A percentile compares a stretch with the other conserved stretches of the same genome.
Evolutionary conservation across 2,797 vertebrate species (phyloP).

Genomic region (Iguana delicatissima): DNA sequence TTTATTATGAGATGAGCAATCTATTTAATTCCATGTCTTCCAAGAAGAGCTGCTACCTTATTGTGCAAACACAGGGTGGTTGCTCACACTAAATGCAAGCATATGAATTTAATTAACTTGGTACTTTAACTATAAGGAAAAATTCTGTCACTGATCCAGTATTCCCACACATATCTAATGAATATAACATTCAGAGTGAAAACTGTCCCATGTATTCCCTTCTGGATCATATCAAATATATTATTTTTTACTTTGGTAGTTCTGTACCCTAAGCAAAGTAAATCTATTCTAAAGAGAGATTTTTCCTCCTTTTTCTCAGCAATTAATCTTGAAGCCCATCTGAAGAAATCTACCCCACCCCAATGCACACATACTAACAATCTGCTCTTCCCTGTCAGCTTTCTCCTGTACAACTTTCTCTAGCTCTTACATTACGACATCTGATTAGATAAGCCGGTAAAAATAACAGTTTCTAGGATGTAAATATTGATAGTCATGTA

Average conservation of each 20-base stretch:
- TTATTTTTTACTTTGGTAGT: slow-evolving; percentile 22
- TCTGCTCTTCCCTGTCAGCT: neutral
- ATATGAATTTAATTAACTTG: slow-evolving; percentile 20
- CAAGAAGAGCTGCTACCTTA: neutral
- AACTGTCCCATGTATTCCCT: neutral
- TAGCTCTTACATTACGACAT: neutral
- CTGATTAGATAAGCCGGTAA: neutral
- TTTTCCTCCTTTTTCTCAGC: neutral
- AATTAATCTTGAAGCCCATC: neutral
- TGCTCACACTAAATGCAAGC: neutral
- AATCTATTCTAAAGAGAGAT: neutral
- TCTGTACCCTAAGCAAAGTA: slow-evolving; percentile 10
- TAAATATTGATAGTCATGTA: slow-evolving; percentile 9
- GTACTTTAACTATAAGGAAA: slow-evolving; percentile 15
- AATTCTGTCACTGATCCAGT: slow-evolving; percentile 12
- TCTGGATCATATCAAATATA: slow-evolving; percentile 11
- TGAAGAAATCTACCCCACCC: neutral
- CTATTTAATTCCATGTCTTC: neutral
- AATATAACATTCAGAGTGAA: slow-evolving; percentile 16
- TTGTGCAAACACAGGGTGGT: neutral
- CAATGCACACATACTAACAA: neutral
- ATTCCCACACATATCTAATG: slow-evolving; percentile 20
- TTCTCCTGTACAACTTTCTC: neutral
- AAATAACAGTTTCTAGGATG: neutral
- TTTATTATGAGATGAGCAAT: slow-evolving; percentile 14